Base-by-base conservation (phyloP, 2,888 invertebrate genomes). In the Gibbula magus region DNA sequence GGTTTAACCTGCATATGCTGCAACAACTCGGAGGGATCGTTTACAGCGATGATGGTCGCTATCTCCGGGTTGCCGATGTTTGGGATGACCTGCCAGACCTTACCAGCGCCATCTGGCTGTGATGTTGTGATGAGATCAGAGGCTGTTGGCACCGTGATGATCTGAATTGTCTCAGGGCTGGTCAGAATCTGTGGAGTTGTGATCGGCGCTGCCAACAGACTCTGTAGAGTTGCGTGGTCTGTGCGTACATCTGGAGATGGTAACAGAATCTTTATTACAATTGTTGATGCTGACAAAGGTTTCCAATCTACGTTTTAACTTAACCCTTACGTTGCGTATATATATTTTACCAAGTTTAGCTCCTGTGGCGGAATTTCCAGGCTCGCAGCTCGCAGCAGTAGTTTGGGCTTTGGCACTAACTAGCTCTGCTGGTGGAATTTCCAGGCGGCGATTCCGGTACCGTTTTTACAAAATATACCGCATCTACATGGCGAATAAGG, bases 21-120 rank as follows among this genome's bases (percentile, higher is more conserved):
- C 61, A 77, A 79, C 83, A 81, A 32, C 18, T 79, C 80, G 0
- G 83, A 39, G 16, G 82, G 76, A 61, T 85, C 81, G 20, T 79
- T 67, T 0, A 90, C 89, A 39, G 90, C 87, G 70, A 91, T 89
- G 61, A 91, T 86, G 16, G 88, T 84, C 10, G 87, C 88, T 53
- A 88, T 84, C 75, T 89, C 89, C 16, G 86, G 85, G 35, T 83
- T 83, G 20, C 53, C 75, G 18, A 82, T 54, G 45, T 78, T 81
- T 1, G 86, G 89, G 35, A 91, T 85, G 51, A 90, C 85, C 78
- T 91, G 91, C 88, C 89, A 88, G 16, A 90, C 82, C 10, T 85
- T 80, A 0, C 87, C 88, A 18, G 82, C 78, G 0, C 82, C 80
- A 70, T 87, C 86, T 2, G 84, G 75, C 8, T 84, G 80, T 39